Evolutionary conservation across 2,888 invertebrate species (phyloP).

Genomic region (Drosophila longiperda): DNA sequence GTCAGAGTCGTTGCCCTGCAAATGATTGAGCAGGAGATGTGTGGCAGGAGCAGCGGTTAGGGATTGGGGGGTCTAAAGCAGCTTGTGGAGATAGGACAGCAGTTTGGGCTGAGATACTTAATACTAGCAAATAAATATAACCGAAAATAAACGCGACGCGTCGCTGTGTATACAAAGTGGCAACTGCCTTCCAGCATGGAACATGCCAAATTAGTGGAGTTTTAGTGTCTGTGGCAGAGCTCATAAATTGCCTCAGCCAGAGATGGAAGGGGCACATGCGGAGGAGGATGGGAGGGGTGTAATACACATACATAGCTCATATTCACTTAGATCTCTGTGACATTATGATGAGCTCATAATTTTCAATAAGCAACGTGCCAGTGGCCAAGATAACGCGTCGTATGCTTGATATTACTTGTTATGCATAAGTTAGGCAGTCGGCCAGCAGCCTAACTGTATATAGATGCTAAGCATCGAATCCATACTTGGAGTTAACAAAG

Average conservation of each 20-base stretch:
- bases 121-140: slow-evolving; percentile 75
- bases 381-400: slow-evolving; percentile 63
- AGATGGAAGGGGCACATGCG: neutral
- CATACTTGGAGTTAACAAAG: slow-evolving; percentile 5
- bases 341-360: slow-evolving; percentile 53
- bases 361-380: slow-evolving; percentile 65
- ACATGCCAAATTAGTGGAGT: slow-evolving; percentile 72
- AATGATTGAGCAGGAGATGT: slow-evolving; percentile 48
- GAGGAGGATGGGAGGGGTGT: neutral
- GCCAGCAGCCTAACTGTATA: slow-evolving; percentile 58
- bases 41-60: neutral
- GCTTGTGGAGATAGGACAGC: neutral
- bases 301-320: slow-evolving; percentile 19
- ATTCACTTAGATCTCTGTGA: slow-evolving; percentile 29
- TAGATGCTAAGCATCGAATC: slow-evolving; percentile 20
- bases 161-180: slow-evolving; percentile 54
- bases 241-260: slow-evolving; percentile 59
- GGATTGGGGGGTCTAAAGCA: neutral
- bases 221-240: slow-evolving; percentile 56
- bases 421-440: slow-evolving; percentile 38
- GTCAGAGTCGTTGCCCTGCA: slow-evolving; percentile 28
- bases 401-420: slow-evolving; percentile 59
- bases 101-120: slow-evolving; percentile 59
- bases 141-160: slow-evolving; percentile 57
- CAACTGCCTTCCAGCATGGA: slow-evolving; percentile 29